These are phyloP conservation scores for Halocynthia roretzi DNA, from an alignment of 23 tunicate genomes.

Conservation along the genomic window DNA sequence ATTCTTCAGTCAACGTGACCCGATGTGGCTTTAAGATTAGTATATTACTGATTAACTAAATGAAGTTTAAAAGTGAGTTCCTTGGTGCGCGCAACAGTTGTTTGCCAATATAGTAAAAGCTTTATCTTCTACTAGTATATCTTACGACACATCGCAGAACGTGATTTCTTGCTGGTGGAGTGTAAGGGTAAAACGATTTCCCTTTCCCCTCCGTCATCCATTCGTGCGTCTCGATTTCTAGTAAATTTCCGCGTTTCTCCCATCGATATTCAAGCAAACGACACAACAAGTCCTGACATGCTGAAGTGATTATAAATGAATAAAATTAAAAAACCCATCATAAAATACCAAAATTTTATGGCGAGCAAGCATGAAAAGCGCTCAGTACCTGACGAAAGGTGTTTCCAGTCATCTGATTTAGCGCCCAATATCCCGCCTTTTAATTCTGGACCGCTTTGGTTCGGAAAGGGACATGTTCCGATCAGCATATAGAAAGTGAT, in stretches of 20 bases:
- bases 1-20: too few species aligned
- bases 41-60: too few species aligned
- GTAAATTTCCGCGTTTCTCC: neutral
- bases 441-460: neutral
- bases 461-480: constrained; percentile 2
- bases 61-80: too few species aligned
- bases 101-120: too few species aligned
- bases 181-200: neutral
- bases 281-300: constrained; percentile 3
- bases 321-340: neutral
- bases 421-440: too few species aligned
- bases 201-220: constrained; percentile 3
- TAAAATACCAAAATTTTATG: neutral
- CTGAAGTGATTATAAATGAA: neutral
- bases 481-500: constrained; percentile 6
- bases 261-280: neutral
- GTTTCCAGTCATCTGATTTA: neutral
- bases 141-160: neutral
- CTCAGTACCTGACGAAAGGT: neutral
- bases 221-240: constrained; percentile 6
- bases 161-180: neutral
- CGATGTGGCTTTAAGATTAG: too few species aligned
- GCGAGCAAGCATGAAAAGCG: neutral
- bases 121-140: too few species aligned
- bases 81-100: too few species aligned